phyloP scores from a whole-genome alignment of 2,113 vertebrate genomes.

The Periophthalmodon schlosseri region DNA sequence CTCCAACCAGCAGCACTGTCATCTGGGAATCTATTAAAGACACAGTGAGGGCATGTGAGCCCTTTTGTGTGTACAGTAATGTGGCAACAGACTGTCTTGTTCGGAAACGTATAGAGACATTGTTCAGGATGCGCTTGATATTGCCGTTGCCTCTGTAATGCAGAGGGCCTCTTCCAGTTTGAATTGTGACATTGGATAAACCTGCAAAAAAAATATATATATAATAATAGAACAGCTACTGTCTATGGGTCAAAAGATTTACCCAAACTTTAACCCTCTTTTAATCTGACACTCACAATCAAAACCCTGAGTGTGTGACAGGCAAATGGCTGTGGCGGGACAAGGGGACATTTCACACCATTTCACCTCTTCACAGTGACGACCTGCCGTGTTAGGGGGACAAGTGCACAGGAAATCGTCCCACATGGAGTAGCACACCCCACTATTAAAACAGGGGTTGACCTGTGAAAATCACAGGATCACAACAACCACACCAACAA shows the following conservation, averaged over 20 bases:
- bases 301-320: conserved; percentile 79
- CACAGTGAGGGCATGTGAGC: conserved; percentile 74
- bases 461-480: conserved; percentile 62
- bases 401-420: conserved; percentile 89
- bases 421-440: conserved; percentile 86
- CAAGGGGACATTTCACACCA: conserved; percentile 89
- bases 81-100: conserved; percentile 74
- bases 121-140: conserved; percentile 78
- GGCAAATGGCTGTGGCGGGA: conserved; percentile 79
- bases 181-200: conserved; percentile 82
- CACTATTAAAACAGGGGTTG: conserved; percentile 86
- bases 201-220: conserved; percentile 68
- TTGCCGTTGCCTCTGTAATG: conserved; percentile 82
- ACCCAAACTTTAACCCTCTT: neutral
- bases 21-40: conserved; percentile 78
- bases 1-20: conserved; percentile 74
- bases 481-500: neutral
- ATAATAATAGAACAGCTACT: neutral
- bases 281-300: conserved; percentile 82
- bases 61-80: conserved; percentile 80
- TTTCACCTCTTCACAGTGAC: conserved; percentile 81
- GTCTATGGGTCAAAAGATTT: conserved; percentile 26
- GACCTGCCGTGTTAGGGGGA: conserved; percentile 84
- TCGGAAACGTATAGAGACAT: conserved; percentile 81
- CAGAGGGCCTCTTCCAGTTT: conserved; percentile 66